Conservation (phyloP, 2,888 invertebrate genomes). For the Meteorus colon region DNA sequence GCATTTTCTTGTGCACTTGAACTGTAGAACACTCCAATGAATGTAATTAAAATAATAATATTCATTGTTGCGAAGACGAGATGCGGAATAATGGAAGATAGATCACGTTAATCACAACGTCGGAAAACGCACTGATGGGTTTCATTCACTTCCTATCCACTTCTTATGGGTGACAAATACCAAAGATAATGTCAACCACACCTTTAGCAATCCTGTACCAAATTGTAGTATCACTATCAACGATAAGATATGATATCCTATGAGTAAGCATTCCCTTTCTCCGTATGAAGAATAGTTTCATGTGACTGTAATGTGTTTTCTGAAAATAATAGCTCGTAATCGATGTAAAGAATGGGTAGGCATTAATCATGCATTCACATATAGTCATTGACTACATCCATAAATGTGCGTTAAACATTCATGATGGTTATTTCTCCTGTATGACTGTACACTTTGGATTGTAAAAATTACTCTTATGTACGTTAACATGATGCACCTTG, state of each 20-base stretch:
- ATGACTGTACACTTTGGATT: neutral
- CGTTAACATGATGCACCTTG: slow-evolving; percentile 4
- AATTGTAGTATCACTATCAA: slow-evolving; percentile 66
- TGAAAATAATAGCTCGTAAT: neutral
- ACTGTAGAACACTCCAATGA: slow-evolving; percentile 44
- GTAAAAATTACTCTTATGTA: neutral
- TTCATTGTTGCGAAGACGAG: slow-evolving; percentile 38
- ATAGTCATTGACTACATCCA: neutral
- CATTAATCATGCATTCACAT: neutral
- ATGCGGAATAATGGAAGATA: neutral
- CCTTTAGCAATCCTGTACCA: slow-evolving; percentile 62
- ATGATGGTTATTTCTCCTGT: neutral
- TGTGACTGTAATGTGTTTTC: neutral
- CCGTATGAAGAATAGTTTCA: neutral
- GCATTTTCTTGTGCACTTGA: slow-evolving; percentile 77
- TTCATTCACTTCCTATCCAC: neutral
- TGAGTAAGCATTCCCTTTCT: slow-evolving; percentile 60
- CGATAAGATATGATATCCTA: slow-evolving; percentile 68
- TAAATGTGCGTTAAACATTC: neutral
- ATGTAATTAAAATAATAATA: slow-evolving; percentile 37
- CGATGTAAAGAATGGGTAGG: neutral
- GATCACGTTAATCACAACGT: neutral
- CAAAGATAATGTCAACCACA: slow-evolving; percentile 58
- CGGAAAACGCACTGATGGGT: neutral
- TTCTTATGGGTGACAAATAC: neutral